Evolutionary conservation across 2,113 vertebrate species (phyloP).

Genomic region (Xyliphius kryptos): DNA sequence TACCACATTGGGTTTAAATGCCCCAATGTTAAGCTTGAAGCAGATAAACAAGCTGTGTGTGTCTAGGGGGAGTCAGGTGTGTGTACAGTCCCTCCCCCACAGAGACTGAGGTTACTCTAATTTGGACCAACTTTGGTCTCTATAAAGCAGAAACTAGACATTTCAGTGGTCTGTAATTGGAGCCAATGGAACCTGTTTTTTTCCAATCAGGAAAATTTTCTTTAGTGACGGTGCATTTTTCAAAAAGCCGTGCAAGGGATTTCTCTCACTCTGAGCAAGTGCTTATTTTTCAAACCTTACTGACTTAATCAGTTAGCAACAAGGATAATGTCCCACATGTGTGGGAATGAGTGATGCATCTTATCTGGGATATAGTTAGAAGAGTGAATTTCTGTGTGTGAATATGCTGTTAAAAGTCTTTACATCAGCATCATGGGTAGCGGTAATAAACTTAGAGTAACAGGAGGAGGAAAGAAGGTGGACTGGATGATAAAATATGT

Average conservation of each 20-base stretch:
- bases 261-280: too few relatives aligned
- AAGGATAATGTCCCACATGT: too few relatives aligned
- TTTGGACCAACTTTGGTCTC: neutral
- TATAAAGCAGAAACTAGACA: neutral
- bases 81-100: conserved; percentile 12
- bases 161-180: conserved; percentile 1
- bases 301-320: too few relatives aligned
- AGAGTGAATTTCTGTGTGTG: too few relatives aligned
- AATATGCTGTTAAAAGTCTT: too few relatives aligned
- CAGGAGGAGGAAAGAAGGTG: too few relatives aligned
- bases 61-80: conserved; percentile 26
- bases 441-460: too few relatives aligned
- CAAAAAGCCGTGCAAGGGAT: neutral
- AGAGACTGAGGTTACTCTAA: conserved; percentile 7
- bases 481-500: too few relatives aligned
- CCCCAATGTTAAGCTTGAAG: conserved; percentile 2
- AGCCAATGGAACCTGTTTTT: neutral
- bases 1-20: neutral
- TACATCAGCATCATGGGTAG: too few relatives aligned
- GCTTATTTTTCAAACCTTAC: too few relatives aligned
- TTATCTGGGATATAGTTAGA: too few relatives aligned
- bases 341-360: too few relatives aligned
- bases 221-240: neutral
- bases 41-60: conserved; percentile 36
- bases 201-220: neutral